Evolutionary conservation across 2,797 vertebrate species (phyloP).

Genomic region (Onychomys leucogaster): DNA sequence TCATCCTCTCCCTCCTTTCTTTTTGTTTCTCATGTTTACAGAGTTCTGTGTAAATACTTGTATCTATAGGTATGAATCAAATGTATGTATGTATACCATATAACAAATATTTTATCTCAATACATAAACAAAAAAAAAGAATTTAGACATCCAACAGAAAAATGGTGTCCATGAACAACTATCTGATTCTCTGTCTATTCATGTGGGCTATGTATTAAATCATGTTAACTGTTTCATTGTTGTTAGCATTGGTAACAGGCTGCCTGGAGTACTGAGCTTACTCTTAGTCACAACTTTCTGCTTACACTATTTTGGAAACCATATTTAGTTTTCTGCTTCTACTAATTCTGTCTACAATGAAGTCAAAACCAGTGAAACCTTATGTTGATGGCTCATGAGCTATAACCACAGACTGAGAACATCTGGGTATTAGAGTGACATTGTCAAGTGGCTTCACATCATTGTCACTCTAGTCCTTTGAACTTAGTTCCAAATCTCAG

Average conservation of each 20-base stretch:
- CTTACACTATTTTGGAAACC: background rate
- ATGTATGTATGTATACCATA: background rate
- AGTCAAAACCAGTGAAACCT: background rate
- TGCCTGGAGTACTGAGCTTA: background rate
- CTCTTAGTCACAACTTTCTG: background rate
- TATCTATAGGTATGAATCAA: background rate
- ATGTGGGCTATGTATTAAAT: background rate
- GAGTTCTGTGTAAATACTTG: background rate
- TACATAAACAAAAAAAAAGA: background rate
- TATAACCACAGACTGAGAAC: background rate
- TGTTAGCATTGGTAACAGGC: background rate
- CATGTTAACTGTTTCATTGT: background rate
- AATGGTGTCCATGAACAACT: background rate
- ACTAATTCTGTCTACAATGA: background rate
- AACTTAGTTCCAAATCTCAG: background rate
- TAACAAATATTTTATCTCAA: background rate
- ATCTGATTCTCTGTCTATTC: background rate
- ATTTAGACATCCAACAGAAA: background rate
- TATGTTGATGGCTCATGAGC: background rate
- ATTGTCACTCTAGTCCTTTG: background rate
- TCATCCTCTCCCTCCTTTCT: background rate
- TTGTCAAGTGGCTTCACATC: background rate
- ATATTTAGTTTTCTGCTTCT: background rate
- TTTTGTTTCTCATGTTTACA: background rate
- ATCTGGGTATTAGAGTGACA: background rate